A percentile compares a stretch with the other conserved stretches of the same genome.
Conservation (phyloP, 2,888 invertebrate genomes). For the Tenthredo mesomela region DNA sequence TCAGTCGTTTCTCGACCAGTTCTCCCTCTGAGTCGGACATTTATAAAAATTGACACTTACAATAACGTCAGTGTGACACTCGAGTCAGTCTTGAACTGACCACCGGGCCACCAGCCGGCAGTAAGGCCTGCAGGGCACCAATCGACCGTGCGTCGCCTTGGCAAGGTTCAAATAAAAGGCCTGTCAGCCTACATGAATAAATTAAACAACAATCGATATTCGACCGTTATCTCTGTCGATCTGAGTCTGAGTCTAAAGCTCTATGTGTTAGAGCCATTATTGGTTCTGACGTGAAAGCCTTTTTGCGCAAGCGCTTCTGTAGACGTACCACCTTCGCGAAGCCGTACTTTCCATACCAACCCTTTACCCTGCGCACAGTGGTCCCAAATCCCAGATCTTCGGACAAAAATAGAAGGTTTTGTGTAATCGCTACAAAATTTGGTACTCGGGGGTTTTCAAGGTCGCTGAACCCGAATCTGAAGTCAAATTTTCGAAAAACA, state of each 20-base stretch:
- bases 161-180: constrained; percentile 49
- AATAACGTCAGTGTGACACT: constrained; percentile 35
- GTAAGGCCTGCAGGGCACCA: neutral
- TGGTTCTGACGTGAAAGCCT: constrained; percentile 15
- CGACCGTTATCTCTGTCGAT: constrained; percentile 63
- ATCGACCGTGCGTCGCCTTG: constrained; percentile 45
- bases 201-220: constrained; percentile 74
- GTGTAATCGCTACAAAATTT: too few species aligned
- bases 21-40: constrained; percentile 87
- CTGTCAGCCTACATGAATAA: constrained; percentile 70
- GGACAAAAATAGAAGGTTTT: too few species aligned
- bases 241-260: constrained; percentile 56
- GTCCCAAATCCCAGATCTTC: too few species aligned
- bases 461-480: too few species aligned
- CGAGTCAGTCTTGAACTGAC: constrained; percentile 34
- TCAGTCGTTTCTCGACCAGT: constrained; percentile 83
- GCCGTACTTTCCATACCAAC: neutral
- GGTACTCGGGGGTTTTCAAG: too few species aligned
- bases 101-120: constrained; percentile 38
- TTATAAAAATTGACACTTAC: constrained; percentile 37
- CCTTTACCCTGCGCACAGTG: too few species aligned
- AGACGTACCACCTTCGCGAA: constrained; percentile 38
- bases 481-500: too few species aligned
- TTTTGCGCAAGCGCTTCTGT: constrained; percentile 39
- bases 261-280: neutral